Base-by-base conservation (phyloP, 2,888 invertebrate species). In the Cyrtodaria siliqua region DNA sequence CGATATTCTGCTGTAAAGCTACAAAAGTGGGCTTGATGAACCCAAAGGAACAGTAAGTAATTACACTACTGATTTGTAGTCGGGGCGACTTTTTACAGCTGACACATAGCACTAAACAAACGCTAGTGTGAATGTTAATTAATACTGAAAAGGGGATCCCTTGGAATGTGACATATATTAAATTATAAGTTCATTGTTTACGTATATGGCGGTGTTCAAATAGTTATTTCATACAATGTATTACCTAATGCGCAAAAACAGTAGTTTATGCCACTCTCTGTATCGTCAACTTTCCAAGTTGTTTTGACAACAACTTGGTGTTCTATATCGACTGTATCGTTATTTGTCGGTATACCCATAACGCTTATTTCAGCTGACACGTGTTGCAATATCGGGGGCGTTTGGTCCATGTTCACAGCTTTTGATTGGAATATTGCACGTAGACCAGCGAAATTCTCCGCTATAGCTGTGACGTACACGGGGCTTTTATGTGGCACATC, bases 391-490 rank as follows among this genome's bases (percentile, higher is more conserved):
- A 33, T 33, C 23, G 86, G 86, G 1, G 68, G 53, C 8, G 86
- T 85, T 18, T 78, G 76, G 59, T 86, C 86, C 18, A 85, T 44
- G 9, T 59, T 56, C 14, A 85, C 42, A 6, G 75, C 68, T 12
- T 47, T 14, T 2, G 83, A 68, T 1, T 61, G 24, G 49, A 86
- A 86, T 20, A 49, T 49, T 6, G 77, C 49, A 27, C 40, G 29
- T 1, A 75, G 60, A 9, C 85, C 84, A n/a, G 86, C 86, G 29
- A 71, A 55, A 66, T 86, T 86, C 56, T 80, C 79, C 0, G 73
- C 77, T 2, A 79, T 56, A 3, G 62, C 85, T 6, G 80, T 80
- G 6, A 74, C 73, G 55, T 81, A 77, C 12, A 85, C 55, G 6
- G 52, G 61, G 8, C 66, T 72, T 20, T 76, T 83, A 49, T 85